A percentile compares a stretch with the other conserved stretches of the same genome.
phyloP scores from a whole-genome alignment of 1,140 invertebrate genomes.

The Drosophila ercepeae region DNA sequence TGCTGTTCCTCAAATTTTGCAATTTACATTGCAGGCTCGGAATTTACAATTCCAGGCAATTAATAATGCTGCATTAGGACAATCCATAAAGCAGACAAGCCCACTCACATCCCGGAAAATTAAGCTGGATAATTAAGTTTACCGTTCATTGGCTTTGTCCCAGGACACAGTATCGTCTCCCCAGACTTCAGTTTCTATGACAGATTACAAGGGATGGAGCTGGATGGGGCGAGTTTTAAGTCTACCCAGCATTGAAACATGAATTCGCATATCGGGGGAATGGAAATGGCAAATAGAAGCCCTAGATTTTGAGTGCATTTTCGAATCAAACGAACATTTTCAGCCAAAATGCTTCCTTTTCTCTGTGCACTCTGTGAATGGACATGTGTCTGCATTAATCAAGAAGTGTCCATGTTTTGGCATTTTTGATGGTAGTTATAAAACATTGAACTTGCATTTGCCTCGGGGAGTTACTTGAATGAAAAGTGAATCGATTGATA shows the following conservation, averaged over 20 bases:
- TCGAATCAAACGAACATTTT: constrained; percentile 44
- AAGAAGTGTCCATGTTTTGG: constrained; percentile 28
- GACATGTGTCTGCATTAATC: constrained; percentile 58
- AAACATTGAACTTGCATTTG: constrained; percentile 17
- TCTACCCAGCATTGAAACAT: constrained; percentile 12
- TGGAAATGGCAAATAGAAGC: constrained; percentile 39
- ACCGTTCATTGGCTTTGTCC: constrained; percentile 77
- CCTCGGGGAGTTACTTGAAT: background rate
- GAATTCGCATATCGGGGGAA: constrained; percentile 16
- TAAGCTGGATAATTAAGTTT: constrained; percentile 82
- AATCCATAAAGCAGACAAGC: constrained; percentile 65
- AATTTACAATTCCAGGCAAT: constrained; percentile 82
- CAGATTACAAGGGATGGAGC: constrained; percentile 23
- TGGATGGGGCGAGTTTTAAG: background rate
- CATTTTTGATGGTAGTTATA: constrained; percentile 32
- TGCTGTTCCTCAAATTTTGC: constrained; percentile 67
- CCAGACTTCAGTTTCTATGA: constrained; percentile 17
- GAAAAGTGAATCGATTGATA: background rate
- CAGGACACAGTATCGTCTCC: background rate
- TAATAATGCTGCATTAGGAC: constrained; percentile 82
- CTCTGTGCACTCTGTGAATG: constrained; percentile 6
- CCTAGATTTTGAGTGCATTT: constrained; percentile 55
- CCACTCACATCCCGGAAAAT: constrained; percentile 62
- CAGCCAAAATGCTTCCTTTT: constrained; percentile 21
- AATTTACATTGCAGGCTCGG: constrained; percentile 80